Conservation (phyloP, 2,113 vertebrate species). For the Typhlomys cinereus region DNA sequence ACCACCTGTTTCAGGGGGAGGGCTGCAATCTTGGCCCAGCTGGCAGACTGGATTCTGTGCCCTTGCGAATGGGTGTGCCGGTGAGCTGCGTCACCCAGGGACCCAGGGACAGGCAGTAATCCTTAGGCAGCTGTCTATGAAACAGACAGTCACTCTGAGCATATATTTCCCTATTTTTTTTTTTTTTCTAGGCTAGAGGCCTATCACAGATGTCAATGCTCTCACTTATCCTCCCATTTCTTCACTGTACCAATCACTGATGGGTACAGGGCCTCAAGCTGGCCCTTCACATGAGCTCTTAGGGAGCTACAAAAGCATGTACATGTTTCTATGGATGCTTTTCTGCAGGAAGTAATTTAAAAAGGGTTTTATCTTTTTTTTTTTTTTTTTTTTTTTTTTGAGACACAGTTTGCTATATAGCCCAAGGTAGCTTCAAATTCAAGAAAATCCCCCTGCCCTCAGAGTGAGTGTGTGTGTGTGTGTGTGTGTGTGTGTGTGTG, state of each 20-base stretch:
- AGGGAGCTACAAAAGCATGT: neutral
- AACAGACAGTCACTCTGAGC: neutral
- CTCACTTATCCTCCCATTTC: neutral
- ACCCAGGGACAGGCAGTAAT: neutral
- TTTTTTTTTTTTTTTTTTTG: neutral
- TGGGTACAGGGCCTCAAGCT: neutral
- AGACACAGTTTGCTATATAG: neutral
- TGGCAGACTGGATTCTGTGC: slow-evolving; percentile 38
- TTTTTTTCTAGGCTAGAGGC: neutral
- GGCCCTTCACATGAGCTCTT: neutral
- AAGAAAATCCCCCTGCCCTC: neutral
- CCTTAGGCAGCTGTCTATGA: slow-evolving; percentile 25
- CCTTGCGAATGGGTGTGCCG: slow-evolving; percentile 52
- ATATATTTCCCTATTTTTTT: neutral
- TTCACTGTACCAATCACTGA: neutral
- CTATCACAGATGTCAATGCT: neutral
- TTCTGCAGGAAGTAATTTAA: neutral
- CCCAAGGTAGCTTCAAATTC: neutral
- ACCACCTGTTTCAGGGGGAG: slow-evolving; percentile 47
- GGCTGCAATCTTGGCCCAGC: slow-evolving; percentile 53
- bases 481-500: no score
- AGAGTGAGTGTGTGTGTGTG: no score
- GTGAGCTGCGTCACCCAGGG: neutral
- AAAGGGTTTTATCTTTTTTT: neutral
- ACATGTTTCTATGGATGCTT: neutral